These are phyloP conservation scores for Nettapus auritus DNA, from an alignment of 2,113 vertebrate genomes.

Conservation along the genomic window DNA sequence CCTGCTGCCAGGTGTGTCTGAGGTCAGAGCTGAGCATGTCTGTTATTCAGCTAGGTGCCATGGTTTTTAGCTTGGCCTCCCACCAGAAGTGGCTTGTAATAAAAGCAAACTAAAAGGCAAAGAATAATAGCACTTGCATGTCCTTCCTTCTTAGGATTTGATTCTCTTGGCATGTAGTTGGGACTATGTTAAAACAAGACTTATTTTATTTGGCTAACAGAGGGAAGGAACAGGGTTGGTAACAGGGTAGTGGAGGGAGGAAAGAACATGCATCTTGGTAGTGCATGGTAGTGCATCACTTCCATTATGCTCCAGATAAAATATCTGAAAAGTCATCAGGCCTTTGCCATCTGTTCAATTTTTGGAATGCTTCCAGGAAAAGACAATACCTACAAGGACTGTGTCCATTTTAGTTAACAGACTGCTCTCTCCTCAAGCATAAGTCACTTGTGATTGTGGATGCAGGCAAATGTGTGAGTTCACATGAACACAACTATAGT, in stretches of 20 bases:
- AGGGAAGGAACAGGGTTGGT: neutral
- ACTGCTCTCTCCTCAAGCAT: neutral
- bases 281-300: neutral
- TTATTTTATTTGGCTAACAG: neutral
- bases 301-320: neutral
- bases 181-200: neutral
- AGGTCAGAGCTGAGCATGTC: neutral
- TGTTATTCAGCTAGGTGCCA: neutral
- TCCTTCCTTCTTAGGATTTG: neutral
- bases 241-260: neutral
- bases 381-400: neutral
- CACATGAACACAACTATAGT: neutral
- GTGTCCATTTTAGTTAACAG: neutral
- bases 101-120: slow-evolving; percentile 14
- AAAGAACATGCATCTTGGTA: neutral
- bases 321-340: neutral
- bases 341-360: neutral
- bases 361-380: neutral
- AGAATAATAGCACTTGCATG: neutral
- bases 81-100: neutral
- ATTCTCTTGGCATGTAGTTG: neutral
- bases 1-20: neutral
- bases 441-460: neutral
- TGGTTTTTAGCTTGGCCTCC: neutral
- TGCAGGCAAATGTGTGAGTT: neutral